Evolutionary conservation across 2,113 vertebrate genomes (phyloP), one percentile per base, ranked within the genome.

Genomic region (Proterorhinus semilunaris): DNA sequence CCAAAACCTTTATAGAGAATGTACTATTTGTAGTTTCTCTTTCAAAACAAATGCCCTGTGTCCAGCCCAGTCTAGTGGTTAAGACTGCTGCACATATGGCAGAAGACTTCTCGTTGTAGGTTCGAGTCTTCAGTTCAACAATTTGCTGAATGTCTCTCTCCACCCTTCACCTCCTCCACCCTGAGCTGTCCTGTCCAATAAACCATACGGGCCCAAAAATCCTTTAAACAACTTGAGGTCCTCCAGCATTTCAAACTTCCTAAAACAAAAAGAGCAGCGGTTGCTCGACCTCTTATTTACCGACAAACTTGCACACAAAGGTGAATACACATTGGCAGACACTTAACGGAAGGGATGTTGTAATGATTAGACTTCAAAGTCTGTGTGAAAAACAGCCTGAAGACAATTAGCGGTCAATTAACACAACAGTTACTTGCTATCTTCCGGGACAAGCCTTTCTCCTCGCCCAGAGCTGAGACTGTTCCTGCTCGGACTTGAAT

Each of bases 401-500:
- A 59, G 36, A 59, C 57, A 59, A 61, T 61, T 61, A 61, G 42
- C 13, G 42, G 8, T 45, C 58, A 9, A 45, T 61, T 61, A 61
- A 45, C 58, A 9, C 58, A 45, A 61, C 43, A 16, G 13, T 9
- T 61, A 15, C 57, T 8, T 47, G 10, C 10, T 12, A 17, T 43
- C 21, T 62, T 55, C 8, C 12, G 6, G 10, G 17, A 45, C 10
- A 6, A 21, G 12, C 1, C 2, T n/a, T 10, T 8, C 3, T 42
- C 5, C 12, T 4, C 9, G 52, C 44, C 43, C 21, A 0, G 50
- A 15, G n/a, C 53, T 58, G 3, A 4, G 4, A n/a, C 47, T 68
- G 57, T 49, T 62, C 58, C 17, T 65, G 10, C 36, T 55, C 15
- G 13, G 48, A 12, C 52, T 66, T 51, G 15, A 50, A 46, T 43